Conservation (phyloP, 2,797 vertebrate genomes). For the Borostomias antarcticus region DNA sequence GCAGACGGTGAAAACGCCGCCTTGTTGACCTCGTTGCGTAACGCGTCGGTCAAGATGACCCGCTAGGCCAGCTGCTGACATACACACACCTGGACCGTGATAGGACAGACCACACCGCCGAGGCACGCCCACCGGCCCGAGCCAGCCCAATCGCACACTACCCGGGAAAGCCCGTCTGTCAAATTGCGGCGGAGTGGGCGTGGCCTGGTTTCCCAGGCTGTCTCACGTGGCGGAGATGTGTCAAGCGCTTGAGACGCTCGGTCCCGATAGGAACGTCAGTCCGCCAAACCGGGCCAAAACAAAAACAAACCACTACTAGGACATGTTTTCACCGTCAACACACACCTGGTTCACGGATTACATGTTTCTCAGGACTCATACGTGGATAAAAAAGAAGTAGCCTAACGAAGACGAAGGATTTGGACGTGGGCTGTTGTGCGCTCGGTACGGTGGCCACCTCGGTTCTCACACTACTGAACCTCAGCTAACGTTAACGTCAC, state of each 20-base stretch:
- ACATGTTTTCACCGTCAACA: not conserved
- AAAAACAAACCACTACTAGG: not conserved
- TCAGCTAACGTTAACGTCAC: too few relatives aligned
- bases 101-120: too few relatives aligned
- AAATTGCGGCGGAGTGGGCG: constrained; percentile 60
- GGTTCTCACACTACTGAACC: constrained; percentile 11
- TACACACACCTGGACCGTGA: too few relatives aligned
- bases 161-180: not conserved
- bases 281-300: constrained; percentile 32
- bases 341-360: not conserved
- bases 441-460: constrained; percentile 37
- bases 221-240: constrained; percentile 78
- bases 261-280: constrained; percentile 23
- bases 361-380: not conserved
- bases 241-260: constrained; percentile 38
- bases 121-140: constrained; percentile 17
- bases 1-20: constrained; percentile 4
- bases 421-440: constrained; percentile 7
- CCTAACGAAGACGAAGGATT: constrained; percentile 3
- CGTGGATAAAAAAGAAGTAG: constrained; percentile 43
- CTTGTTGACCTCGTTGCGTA: constrained; percentile 60
- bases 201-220: not conserved
- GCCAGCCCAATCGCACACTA: constrained; percentile 9
- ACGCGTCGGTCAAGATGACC: constrained; percentile 76
- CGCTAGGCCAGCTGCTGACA: not conserved